These are phyloP conservation scores for Tenthredo scrophulariae DNA, from an alignment of 2,888 invertebrate genomes.

Conservation along the genomic window DNA sequence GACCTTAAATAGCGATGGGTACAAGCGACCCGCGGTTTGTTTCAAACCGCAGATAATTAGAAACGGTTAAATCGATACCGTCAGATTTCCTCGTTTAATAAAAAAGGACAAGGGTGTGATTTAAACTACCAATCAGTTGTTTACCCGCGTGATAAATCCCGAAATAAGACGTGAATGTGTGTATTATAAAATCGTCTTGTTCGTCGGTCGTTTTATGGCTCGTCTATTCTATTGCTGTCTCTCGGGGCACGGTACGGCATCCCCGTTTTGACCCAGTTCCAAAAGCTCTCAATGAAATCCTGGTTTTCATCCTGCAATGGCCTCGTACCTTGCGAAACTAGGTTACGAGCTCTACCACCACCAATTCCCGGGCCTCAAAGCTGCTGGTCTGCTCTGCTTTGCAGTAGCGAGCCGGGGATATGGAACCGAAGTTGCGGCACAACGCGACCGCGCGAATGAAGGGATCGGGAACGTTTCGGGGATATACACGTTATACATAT, in stretches of 20 bases:
- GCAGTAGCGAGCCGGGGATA: not conserved
- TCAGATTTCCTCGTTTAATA: not conserved
- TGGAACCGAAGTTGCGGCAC: not conserved
- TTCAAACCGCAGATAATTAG: not conserved
- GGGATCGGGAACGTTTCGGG: not conserved
- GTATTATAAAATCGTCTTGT: not conserved
- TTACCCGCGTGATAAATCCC: not conserved
- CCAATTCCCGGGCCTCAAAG: constrained; percentile 20
- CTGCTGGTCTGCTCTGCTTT: not conserved
- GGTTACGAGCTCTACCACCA: constrained; percentile 33
- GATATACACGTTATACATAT: not conserved
- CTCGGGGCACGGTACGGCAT: not conserved
- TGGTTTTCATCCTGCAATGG: constrained; percentile 20
- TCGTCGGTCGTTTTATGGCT: not conserved
- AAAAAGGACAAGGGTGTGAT: not conserved
- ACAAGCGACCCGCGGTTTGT: not conserved
- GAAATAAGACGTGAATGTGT: not conserved
- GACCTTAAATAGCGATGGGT: constrained; percentile 12
- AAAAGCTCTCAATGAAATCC: constrained; percentile 27
- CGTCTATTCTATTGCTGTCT: constrained; percentile 7
- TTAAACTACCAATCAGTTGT: not conserved
- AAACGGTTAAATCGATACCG: not conserved
- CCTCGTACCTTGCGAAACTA: constrained; percentile 42
- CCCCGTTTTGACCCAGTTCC: constrained; percentile 39
- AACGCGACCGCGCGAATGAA: not conserved